A percentile compares a stretch with the other conserved stretches of the same genome.
These are phyloP conservation scores for Sebastes wilsoni DNA, from an alignment of 2,797 vertebrate genomes.

Conservation along the genomic window DNA sequence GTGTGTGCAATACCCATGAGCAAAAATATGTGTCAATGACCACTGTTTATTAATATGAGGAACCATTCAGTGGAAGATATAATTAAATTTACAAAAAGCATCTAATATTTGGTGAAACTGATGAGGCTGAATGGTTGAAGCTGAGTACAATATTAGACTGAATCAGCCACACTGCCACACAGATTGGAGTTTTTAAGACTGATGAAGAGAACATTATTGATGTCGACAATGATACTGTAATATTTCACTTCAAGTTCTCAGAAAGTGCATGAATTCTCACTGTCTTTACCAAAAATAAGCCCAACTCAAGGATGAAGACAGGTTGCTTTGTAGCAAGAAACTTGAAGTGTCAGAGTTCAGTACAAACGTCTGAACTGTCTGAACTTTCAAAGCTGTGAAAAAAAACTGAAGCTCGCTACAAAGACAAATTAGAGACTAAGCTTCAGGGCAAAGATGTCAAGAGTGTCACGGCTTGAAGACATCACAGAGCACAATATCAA, in stretches of 20 bases:
- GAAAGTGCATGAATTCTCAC: background rate
- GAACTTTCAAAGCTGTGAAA: conserved; percentile 7
- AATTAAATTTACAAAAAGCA: background rate
- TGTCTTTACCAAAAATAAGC: background rate
- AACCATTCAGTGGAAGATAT: background rate
- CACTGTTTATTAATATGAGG: background rate
- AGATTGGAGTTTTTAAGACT: background rate
- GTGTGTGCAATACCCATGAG: background rate
- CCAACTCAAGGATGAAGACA: background rate
- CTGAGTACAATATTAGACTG: background rate
- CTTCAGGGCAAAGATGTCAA: conserved; percentile 11
- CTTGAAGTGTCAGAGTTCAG: background rate
- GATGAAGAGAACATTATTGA: background rate
- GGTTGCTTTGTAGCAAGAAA: conserved; percentile 6
- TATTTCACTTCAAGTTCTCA: background rate
- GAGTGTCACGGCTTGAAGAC: background rate
- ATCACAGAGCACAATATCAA: conserved; percentile 1
- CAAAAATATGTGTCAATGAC: background rate
- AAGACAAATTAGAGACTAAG: conserved; percentile 17
- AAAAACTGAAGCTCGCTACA: background rate
- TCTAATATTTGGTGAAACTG: background rate
- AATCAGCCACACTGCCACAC: background rate
- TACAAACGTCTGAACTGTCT: background rate
- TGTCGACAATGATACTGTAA: background rate
- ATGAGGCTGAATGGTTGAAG: background rate